Conservation (phyloP, 2,797 vertebrate species). For the Perodicticus potto region DNA sequence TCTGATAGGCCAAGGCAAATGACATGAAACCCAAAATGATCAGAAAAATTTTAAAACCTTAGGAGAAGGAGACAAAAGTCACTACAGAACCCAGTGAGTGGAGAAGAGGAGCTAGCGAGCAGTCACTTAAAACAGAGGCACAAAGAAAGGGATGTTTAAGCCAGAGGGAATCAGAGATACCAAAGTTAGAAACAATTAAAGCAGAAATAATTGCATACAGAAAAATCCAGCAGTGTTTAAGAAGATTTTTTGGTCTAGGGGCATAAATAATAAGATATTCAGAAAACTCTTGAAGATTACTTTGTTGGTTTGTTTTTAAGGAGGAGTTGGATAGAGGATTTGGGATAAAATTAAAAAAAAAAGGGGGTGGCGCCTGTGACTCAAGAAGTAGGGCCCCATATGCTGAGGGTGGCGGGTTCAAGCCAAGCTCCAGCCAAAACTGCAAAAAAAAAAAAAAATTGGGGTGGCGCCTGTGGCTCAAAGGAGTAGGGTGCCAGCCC, state of each 20-base stretch:
- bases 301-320: neutral
- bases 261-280: neutral
- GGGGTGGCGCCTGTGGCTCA: too few relatives aligned
- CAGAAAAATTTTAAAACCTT: neutral
- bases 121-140: neutral
- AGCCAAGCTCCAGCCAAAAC: too few relatives aligned
- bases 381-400: too few relatives aligned
- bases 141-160: neutral
- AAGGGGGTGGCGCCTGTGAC: too few relatives aligned
- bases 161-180: neutral
- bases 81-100: neutral
- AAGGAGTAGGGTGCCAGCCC: too few relatives aligned
- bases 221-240: neutral
- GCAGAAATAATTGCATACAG: neutral
- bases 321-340: neutral
- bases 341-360: constrained; percentile 21
- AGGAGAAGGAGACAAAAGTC: neutral
- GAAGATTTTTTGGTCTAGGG: neutral
- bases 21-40: neutral
- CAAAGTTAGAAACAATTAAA: neutral
- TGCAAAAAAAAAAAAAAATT: too few relatives aligned
- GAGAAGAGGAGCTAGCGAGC: neutral
- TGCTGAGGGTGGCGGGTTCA: too few relatives aligned
- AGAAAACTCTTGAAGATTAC: neutral
- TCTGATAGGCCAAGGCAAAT: neutral